A percentile compares a stretch with the other conserved stretches of the same genome.
These are phyloP conservation scores for Sipha maydis DNA, from an alignment of 2,888 invertebrate species.

Conservation along the genomic window DNA sequence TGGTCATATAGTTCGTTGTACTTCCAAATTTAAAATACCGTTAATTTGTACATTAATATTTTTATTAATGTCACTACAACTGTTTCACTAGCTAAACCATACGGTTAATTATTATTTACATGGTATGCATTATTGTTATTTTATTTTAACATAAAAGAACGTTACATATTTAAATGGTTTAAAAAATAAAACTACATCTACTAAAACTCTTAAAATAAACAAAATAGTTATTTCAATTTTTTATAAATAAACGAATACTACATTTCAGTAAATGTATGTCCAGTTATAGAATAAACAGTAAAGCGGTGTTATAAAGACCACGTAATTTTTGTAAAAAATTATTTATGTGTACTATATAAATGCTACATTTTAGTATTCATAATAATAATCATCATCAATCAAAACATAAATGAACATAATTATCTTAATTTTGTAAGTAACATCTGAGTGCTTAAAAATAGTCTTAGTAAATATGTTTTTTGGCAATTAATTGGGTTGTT, in stretches of 20 bases:
- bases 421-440: conserved; percentile 20
- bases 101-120: neutral
- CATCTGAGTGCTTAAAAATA: neutral
- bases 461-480: neutral
- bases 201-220: neutral
- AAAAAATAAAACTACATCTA: neutral
- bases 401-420: conserved; percentile 8
- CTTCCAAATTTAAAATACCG: no score
- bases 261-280: neutral
- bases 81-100: no score
- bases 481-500: neutral
- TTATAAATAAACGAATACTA: neutral
- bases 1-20: no score
- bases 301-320: neutral
- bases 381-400: conserved; percentile 23
- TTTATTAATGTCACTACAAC: no score
- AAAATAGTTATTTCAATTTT: neutral
- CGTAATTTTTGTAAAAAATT: neutral
- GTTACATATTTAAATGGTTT: neutral
- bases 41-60: no score
- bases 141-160: neutral
- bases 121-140: neutral
- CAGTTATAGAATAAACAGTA: neutral
- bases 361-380: conserved; percentile 4
- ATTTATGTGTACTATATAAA: neutral